phyloP scores from a whole-genome alignment of 2,888 invertebrate genomes.

The Cheiracanthium punctorium region DNA sequence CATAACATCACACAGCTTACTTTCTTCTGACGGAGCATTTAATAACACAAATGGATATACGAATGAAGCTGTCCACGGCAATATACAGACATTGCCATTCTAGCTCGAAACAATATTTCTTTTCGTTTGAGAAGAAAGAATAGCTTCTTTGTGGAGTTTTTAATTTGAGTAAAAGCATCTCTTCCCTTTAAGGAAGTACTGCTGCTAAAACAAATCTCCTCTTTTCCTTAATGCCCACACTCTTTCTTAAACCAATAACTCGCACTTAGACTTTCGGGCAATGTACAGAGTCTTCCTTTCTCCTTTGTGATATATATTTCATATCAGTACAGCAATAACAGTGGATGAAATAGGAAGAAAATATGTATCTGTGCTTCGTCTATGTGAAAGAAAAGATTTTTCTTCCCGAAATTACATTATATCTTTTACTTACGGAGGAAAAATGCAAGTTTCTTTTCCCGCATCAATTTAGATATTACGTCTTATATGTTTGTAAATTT shows the following conservation, averaged over 20 bases:
- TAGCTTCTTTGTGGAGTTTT: not conserved
- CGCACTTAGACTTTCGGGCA: not conserved
- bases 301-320: not conserved
- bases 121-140: not conserved
- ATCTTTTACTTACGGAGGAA: not conserved
- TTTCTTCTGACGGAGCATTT: not conserved
- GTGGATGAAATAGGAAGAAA: not conserved
- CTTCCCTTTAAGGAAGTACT: not conserved
- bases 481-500: too few species aligned
- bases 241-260: constrained; percentile 3
- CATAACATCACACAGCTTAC: too few species aligned
- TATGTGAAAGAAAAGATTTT: not conserved
- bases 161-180: not conserved
- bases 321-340: not conserved
- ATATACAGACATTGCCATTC: not conserved
- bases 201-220: not conserved
- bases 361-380: not conserved
- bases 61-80: not conserved
- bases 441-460: not conserved
- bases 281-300: not conserved
- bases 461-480: too few species aligned
- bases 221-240: not conserved
- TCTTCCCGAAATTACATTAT: not conserved
- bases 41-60: not conserved
- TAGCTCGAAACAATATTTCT: not conserved